phyloP scores from a whole-genome alignment of 2,888 invertebrate genomes.

The Hololepta plana region DNA sequence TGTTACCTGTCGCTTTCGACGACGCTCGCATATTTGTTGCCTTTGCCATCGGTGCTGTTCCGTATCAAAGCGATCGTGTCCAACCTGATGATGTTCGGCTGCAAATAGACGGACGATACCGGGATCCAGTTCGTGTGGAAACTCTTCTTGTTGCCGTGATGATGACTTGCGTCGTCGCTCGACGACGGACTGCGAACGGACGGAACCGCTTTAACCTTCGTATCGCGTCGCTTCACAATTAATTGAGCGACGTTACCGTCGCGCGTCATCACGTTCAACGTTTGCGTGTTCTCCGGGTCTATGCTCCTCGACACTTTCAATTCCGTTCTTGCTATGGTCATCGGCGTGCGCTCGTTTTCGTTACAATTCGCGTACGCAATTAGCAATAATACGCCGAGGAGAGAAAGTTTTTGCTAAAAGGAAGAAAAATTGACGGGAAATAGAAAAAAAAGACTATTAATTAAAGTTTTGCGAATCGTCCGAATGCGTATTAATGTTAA shows the following conservation, averaged over 20 bases:
- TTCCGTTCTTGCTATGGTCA: slow-evolving; percentile 48
- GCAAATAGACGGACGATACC: slow-evolving; percentile 20
- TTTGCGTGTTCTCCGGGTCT: slow-evolving; percentile 58
- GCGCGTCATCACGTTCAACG: slow-evolving; percentile 56
- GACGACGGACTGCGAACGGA: slow-evolving; percentile 13
- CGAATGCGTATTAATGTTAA: too few species aligned
- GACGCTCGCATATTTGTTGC: slow-evolving; percentile 17
- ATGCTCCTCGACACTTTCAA: slow-evolving; percentile 60
- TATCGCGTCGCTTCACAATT: slow-evolving; percentile 52
- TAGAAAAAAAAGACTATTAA: too few species aligned
- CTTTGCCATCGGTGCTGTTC: slow-evolving; percentile 16
- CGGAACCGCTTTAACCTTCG: slow-evolving; percentile 30
- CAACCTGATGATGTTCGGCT: slow-evolving; percentile 19
- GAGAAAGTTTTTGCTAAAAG: too few species aligned
- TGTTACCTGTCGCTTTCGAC: slow-evolving; percentile 22
- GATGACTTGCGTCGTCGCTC: neutral
- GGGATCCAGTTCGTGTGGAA: slow-evolving; percentile 25
- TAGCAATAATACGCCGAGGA: too few species aligned
- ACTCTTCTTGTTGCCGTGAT: slow-evolving; percentile 3
- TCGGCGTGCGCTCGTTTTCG: too few species aligned
- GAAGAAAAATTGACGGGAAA: too few species aligned
- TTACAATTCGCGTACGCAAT: too few species aligned
- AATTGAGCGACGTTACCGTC: slow-evolving; percentile 60
- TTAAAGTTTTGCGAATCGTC: too few species aligned
- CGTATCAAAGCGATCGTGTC: slow-evolving; percentile 19